These are phyloP conservation scores for Pachyrhynchus sulphureomaculatus DNA, from an alignment of 1,140 invertebrate genomes.

Conservation along the genomic window DNA sequence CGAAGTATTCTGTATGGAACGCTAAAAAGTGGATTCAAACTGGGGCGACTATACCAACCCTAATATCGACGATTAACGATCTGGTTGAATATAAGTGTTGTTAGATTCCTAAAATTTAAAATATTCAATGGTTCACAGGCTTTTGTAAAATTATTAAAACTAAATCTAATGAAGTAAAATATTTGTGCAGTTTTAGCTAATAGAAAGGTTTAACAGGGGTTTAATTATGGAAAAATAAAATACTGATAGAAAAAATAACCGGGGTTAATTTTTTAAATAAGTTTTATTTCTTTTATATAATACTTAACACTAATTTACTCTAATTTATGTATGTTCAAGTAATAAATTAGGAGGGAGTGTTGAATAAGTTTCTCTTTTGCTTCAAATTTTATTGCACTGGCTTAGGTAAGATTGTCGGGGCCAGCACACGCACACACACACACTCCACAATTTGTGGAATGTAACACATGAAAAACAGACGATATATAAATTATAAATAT, in stretches of 20 bases:
- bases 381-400: slow-evolving; percentile 46
- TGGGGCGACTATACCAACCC: too few species aligned
- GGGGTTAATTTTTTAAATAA: slow-evolving; percentile 38
- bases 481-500: slow-evolving; percentile 52
- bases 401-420: slow-evolving; percentile 47
- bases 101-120: too few species aligned
- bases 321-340: slow-evolving; percentile 46
- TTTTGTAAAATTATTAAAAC: too few species aligned
- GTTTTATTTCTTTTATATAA: slow-evolving; percentile 48
- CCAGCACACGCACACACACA: slow-evolving; percentile 39
- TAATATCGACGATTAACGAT: too few species aligned
- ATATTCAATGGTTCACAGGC: too few species aligned
- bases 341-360: slow-evolving; percentile 49
- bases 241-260: background rate
- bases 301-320: slow-evolving; percentile 48
- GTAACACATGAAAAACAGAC: slow-evolving; percentile 50
- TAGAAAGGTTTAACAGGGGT: too few species aligned
- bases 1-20: too few species aligned
- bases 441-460: slow-evolving; percentile 47
- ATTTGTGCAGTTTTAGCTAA: too few species aligned
- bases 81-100: too few species aligned
- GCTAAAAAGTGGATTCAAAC: too few species aligned
- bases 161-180: too few species aligned
- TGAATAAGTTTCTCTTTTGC: slow-evolving; percentile 37
- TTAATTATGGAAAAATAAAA: background rate